Percentiles rank a stretch among this genome's conserved stretches.
Conservation (phyloP, 2,797 vertebrate species). For the Cyclopterus lumpus region DNA sequence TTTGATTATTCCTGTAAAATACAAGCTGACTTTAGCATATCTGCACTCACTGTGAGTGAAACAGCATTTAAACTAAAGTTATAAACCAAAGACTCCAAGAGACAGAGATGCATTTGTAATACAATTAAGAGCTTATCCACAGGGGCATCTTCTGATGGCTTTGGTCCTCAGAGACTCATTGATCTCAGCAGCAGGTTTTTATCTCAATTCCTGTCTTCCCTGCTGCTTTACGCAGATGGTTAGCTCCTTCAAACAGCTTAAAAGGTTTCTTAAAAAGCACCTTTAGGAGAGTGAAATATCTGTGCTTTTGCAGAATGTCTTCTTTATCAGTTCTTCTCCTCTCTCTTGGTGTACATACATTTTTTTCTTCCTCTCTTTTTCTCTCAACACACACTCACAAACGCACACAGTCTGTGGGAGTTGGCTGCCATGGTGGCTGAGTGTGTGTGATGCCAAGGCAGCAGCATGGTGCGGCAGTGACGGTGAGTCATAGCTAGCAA, state of each 20-base stretch:
- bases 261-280: conserved; percentile 42
- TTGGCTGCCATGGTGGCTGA: conserved; percentile 62
- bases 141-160: conserved; percentile 65
- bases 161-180: conserved; percentile 64
- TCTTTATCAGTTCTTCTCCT: conserved; percentile 16
- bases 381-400: conserved; percentile 9
- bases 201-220: conserved; percentile 67
- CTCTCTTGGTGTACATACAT: neutral
- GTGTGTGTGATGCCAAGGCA: conserved; percentile 63
- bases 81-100: conserved; percentile 32
- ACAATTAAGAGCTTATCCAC: conserved; percentile 63
- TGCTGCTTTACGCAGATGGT: conserved; percentile 65
- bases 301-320: neutral
- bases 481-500: conserved; percentile 73
- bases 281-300: conserved; percentile 10
- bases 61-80: conserved; percentile 21
- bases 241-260: conserved; percentile 33
- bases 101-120: conserved; percentile 43
- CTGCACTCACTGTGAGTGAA: conserved; percentile 3
- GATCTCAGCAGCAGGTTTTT: conserved; percentile 69
- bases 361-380: neutral
- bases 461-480: conserved; percentile 68
- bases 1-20: neutral
- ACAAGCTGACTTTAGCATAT: neutral
- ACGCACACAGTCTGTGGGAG: conserved; percentile 46